Conservation (phyloP, 2,888 invertebrate genomes). For the Orthonychiurus folsomi region DNA sequence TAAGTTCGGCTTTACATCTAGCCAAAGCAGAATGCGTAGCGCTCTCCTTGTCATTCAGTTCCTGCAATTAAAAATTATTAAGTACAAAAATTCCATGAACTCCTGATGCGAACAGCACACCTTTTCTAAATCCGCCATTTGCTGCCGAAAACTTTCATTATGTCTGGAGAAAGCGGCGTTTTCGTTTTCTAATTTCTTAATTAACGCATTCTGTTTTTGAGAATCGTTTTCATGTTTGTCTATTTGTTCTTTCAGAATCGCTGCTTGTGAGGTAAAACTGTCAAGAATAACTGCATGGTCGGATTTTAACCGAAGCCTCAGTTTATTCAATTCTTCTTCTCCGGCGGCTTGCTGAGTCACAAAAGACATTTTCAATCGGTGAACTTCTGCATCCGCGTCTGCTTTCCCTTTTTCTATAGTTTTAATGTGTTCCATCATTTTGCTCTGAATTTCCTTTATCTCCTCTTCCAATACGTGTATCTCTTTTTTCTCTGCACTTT, state of each 20-base stretch:
- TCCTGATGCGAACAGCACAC: constrained; percentile 3
- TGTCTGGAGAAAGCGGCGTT: constrained; percentile 26
- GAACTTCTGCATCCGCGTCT: constrained; percentile 36
- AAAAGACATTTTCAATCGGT: constrained; percentile 26
- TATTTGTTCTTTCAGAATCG: constrained; percentile 24
- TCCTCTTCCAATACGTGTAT: constrained; percentile 31
- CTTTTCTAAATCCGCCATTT: constrained; percentile 21
- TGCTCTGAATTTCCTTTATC: constrained; percentile 29
- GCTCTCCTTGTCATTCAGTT: constrained; percentile 23
- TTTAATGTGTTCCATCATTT: constrained; percentile 31
- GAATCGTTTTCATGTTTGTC: constrained; percentile 27
- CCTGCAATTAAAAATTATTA: constrained; percentile 11
- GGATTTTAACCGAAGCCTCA: constrained; percentile 24
- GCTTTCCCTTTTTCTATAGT: constrained; percentile 29
- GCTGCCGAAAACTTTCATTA: constrained; percentile 27
- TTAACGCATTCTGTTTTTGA: constrained; percentile 18
- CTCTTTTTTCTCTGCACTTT: constrained; percentile 32
- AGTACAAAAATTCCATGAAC: neutral
- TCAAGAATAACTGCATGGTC: constrained; percentile 28
- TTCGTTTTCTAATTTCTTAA: constrained; percentile 29
- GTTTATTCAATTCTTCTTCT: constrained; percentile 25
- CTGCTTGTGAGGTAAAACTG: constrained; percentile 22
- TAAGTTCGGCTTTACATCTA: constrained; percentile 28
- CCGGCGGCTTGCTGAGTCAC: constrained; percentile 30
- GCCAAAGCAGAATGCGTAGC: constrained; percentile 23